These are phyloP conservation scores for Peromyscus attwateri DNA, from an alignment of 2,797 vertebrate genomes.

Conservation along the genomic window DNA sequence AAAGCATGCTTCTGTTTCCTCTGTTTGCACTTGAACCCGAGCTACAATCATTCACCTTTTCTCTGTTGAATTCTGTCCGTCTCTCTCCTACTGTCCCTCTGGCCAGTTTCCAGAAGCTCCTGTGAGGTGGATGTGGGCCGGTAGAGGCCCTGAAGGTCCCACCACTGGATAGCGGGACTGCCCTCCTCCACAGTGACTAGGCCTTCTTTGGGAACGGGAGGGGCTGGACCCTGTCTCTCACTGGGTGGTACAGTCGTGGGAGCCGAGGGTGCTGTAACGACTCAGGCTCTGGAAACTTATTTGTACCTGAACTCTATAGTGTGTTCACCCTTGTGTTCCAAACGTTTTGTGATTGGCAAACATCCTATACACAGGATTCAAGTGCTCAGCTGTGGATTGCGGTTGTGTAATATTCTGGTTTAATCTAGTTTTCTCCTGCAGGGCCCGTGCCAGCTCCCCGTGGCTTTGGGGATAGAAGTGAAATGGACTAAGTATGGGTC, in stretches of 20 bases:
- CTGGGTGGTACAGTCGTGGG: conserved; percentile 32
- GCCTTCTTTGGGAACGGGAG: background rate
- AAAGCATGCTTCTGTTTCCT: background rate
- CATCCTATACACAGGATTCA: conserved; percentile 60
- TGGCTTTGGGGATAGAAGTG: conserved; percentile 92
- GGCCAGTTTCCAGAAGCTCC: background rate
- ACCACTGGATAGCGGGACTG: background rate
- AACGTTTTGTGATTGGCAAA: conserved; percentile 65
- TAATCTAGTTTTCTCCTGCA: conserved; percentile 72
- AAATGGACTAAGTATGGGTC: conserved; percentile 96
- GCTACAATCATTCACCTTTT: background rate
- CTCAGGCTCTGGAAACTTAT: conserved; percentile 16
- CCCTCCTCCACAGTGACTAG: background rate
- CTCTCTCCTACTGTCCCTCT: background rate
- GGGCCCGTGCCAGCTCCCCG: conserved; percentile 92
- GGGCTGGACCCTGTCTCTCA: background rate
- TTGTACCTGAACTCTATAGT: conserved; percentile 52
- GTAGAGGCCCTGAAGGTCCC: background rate
- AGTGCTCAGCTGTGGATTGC: conserved; percentile 58
- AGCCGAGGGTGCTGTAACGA: conserved; percentile 41
- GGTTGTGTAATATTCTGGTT: background rate
- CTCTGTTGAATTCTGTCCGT: background rate
- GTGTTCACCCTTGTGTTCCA: conserved; percentile 56
- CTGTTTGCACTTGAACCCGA: background rate
- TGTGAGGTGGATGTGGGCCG: background rate